Evolutionary conservation across 2,113 vertebrate genomes (phyloP), one percentile per base, ranked within the genome.

Genomic region (Actenoides hombroni): DNA sequence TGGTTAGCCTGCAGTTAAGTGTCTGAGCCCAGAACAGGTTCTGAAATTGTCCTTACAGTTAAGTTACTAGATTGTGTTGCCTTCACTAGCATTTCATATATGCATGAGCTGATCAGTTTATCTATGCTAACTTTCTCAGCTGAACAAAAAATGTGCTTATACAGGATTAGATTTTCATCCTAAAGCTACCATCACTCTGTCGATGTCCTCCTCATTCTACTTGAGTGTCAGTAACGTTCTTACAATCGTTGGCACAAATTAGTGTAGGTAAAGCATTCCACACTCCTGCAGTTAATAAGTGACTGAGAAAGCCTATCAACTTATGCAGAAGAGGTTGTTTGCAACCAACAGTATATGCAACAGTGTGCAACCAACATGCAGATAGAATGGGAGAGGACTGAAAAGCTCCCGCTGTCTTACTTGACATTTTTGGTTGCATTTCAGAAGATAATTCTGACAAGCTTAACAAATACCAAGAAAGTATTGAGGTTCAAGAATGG

Each of bases 211-310:
- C 37, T 80, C 57, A 63, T n/a, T 26, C 53, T 44, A 76, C 28
- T 14, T 40, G 44, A 35, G 74, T 82, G 77, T 83, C 88, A 79
- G 54, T 46, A 96, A 90, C 33, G 70, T 69, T 92, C 70, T 85
- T 86, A 63, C 65, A 87, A 76, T 74, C 0, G 0, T 42, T 73
- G 25, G 54, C 40, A 74, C 21, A 73, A 92, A 92, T 87, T 59
- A 95, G 46, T 8, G 70, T 74, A 91, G 70, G 86, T 87, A 92
- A 94, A 94, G 86, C 80, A 96, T 95, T 94, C 70, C 18, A 31
- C 57, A 74, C 74, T 92, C 67, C 35, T 94, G 49, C 78, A 85
- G 96, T 97, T 97, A 97, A 97, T 97, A 94, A 97, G 86, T 97
- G 81, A 97, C 96, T 51, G 44, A 91, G 84, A 87, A 95, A 94